Percentiles rank a stretch among this genome's conserved stretches.
Evolutionary conservation across 2,113 vertebrate genomes (phyloP).

Genomic region (Perognathus longimembris): DNA sequence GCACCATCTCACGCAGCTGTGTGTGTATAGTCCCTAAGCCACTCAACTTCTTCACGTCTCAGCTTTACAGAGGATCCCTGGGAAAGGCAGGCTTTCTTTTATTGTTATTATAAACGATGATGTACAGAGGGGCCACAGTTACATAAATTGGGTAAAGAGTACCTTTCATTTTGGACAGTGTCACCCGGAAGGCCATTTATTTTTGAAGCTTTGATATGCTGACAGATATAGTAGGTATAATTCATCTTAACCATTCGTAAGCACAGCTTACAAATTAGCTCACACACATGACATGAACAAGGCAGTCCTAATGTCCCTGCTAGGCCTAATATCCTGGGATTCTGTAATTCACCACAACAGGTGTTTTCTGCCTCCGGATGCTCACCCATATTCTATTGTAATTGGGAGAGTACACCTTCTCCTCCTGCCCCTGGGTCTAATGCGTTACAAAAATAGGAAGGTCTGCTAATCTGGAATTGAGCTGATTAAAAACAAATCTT

Average conservation of each 20-base stretch:
- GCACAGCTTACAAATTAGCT: not conserved
- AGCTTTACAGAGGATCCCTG: not conserved
- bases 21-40: not conserved
- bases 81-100: not conserved
- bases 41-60: not conserved
- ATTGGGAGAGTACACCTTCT: accelerated
- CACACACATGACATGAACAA: not conserved
- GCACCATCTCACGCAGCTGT: not conserved
- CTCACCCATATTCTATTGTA: not conserved
- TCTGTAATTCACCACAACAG: accelerated
- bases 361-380: not conserved
- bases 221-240: not conserved
- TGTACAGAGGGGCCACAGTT: too few relatives aligned
- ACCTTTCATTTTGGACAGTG: too few relatives aligned
- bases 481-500: conserved; percentile 3
- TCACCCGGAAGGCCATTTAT: too few relatives aligned
- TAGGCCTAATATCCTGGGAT: not conserved
- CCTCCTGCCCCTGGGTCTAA: not conserved
- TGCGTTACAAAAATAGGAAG: not conserved
- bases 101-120: too few relatives aligned
- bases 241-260: not conserved
- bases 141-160: too few relatives aligned
- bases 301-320: not conserved
- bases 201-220: not conserved
- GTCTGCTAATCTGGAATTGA: not conserved